phyloP scores from a whole-genome alignment of 2,113 vertebrate genomes.

The Ivindomyrus marchei region DNA sequence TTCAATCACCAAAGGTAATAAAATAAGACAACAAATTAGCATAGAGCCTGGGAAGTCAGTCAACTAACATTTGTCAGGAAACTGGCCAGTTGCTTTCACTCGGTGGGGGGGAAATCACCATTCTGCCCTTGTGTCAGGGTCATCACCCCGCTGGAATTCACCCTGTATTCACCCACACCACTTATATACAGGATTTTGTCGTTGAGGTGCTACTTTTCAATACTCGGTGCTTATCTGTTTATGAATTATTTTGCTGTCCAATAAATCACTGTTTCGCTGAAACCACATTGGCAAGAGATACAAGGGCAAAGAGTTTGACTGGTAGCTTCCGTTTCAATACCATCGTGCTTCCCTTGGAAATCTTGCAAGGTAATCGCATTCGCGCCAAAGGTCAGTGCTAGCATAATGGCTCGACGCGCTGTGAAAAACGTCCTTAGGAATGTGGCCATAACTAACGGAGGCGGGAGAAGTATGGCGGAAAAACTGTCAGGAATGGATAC shows the following conservation, averaged over 20 bases:
- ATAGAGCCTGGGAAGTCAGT: not conserved
- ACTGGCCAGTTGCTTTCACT: not conserved
- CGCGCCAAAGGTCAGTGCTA: not conserved
- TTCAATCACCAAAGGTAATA: not conserved
- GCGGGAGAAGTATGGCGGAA: slow-evolving; percentile 38
- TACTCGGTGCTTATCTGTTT: not conserved
- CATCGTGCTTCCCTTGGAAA: not conserved
- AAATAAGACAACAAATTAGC: not conserved
- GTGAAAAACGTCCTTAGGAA: slow-evolving; percentile 39
- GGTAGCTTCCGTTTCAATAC: not conserved
- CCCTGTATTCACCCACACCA: not conserved
- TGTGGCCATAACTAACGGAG: slow-evolving; percentile 42
- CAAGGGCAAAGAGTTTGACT: not conserved
- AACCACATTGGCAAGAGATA: not conserved
- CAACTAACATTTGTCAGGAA: not conserved
- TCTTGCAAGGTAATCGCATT: not conserved
- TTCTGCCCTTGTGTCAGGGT: not conserved
- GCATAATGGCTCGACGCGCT: not conserved
- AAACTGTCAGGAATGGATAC: slow-evolving; percentile 40
- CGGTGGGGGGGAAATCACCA: not conserved
- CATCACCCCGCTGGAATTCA: not conserved
- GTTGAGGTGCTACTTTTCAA: not conserved
- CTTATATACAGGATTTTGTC: not conserved
- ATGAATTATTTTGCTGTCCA: not conserved
- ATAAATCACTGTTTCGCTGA: not conserved